phyloP scores from a whole-genome alignment of 1,140 invertebrate species.

The Drosophila carrolli region DNA sequence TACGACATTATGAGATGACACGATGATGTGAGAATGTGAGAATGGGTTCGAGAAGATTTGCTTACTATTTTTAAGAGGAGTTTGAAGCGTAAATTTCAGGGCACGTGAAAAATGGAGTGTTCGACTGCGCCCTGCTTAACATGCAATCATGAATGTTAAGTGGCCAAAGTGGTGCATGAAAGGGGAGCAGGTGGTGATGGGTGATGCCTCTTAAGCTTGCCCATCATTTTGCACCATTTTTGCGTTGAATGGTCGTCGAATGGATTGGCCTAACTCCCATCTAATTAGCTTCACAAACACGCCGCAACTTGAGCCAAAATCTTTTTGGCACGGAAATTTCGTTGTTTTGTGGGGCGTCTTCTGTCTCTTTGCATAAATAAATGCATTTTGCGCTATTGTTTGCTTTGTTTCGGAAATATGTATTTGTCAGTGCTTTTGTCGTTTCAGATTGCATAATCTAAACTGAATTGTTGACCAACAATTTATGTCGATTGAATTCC shows the following conservation, averaged over 20 bases:
- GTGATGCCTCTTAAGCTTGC: constrained; percentile 14
- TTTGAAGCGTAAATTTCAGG: constrained; percentile 25
- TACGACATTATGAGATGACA: neutral
- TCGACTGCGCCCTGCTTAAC: constrained; percentile 17
- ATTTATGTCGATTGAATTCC: constrained; percentile 56
- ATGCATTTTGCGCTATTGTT: constrained; percentile 64
- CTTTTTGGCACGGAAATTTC: constrained; percentile 51
- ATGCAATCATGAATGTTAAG: constrained; percentile 69
- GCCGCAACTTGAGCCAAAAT: constrained; percentile 26
- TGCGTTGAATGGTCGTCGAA: constrained; percentile 37
- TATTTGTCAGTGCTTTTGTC: constrained; percentile 49
- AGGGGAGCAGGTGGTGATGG: constrained; percentile 7
- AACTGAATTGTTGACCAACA: constrained; percentile 60
- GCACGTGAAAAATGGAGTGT: constrained; percentile 22
- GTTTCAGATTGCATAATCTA: constrained; percentile 37
- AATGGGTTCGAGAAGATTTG: neutral
- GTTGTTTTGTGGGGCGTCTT: constrained; percentile 16
- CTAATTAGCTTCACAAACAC: constrained; percentile 75
- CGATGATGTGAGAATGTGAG: neutral
- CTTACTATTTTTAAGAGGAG: constrained; percentile 10
- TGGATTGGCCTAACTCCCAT: constrained; percentile 49
- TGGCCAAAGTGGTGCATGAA: constrained; percentile 20
- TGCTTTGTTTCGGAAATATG: constrained; percentile 49
- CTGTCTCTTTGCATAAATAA: constrained; percentile 69
- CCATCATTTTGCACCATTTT: constrained; percentile 66